Evolutionary conservation across 2,113 vertebrate species (phyloP).

Genomic region (Cygnus buccinator): DNA sequence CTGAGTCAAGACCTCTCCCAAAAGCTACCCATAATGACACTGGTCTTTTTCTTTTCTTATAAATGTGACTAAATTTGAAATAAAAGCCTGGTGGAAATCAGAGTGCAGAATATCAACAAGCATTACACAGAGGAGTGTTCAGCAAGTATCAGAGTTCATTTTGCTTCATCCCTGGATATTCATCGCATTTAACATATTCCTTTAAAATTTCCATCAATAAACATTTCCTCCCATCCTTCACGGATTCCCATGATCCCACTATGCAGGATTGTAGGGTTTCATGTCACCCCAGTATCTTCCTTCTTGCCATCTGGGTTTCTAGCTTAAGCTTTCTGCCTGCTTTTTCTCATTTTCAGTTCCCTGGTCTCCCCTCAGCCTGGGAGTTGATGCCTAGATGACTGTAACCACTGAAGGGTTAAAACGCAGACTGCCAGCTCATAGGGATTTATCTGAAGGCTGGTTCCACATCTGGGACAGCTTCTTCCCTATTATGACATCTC

Average conservation of each 20-base stretch:
- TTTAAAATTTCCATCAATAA: neutral
- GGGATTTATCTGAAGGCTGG: neutral
- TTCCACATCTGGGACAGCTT: neutral
- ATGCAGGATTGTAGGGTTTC: neutral
- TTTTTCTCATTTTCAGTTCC: neutral
- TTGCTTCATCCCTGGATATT: neutral
- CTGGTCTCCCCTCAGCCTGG: accelerated
- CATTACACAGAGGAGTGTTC: neutral
- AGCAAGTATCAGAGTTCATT: neutral
- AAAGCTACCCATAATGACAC: neutral
- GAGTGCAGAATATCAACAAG: neutral
- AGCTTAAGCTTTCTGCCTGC: neutral
- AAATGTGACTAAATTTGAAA: neutral
- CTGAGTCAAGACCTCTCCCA: neutral
- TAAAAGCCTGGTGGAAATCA: neutral
- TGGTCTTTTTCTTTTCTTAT: neutral
- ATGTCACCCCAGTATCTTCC: neutral
- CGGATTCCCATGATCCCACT: accelerated
- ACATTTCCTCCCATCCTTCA: neutral
- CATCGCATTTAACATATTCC: neutral
- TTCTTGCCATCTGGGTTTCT: neutral
- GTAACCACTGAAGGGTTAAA: neutral
- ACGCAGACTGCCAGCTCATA: neutral
- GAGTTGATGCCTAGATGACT: neutral
- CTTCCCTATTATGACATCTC: neutral